Conservation (phyloP, 2,113 vertebrate species). For the Holacanthus passer region DNA sequence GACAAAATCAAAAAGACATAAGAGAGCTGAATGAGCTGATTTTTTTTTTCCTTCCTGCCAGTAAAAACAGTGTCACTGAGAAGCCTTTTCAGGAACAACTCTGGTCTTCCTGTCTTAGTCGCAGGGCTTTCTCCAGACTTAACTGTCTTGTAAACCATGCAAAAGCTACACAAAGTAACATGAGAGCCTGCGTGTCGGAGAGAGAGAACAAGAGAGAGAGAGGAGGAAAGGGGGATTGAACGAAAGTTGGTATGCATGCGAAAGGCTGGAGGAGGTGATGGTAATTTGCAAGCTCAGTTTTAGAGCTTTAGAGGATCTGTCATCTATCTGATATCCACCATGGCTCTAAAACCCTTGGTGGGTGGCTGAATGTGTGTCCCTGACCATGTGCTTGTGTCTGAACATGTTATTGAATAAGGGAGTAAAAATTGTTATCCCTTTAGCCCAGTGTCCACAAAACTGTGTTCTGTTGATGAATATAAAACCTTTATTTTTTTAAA, state of each 20-base stretch:
- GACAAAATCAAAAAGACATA: background rate
- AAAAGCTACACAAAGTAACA: slow-evolving; percentile 71
- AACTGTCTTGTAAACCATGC: slow-evolving; percentile 77
- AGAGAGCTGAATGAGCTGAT: background rate
- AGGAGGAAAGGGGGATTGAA: slow-evolving; percentile 54
- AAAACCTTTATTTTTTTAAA: background rate
- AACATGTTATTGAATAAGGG: slow-evolving; percentile 13
- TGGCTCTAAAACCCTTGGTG: slow-evolving; percentile 68
- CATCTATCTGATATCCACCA: slow-evolving; percentile 81
- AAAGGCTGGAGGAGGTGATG: slow-evolving; percentile 77
- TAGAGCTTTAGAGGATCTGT: slow-evolving; percentile 83
- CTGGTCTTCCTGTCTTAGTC: slow-evolving; percentile 69
- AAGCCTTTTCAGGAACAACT: slow-evolving; percentile 59
- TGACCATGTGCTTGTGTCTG: slow-evolving; percentile 18
- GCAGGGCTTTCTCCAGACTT: slow-evolving; percentile 71
- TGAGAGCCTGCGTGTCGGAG: slow-evolving; percentile 60
- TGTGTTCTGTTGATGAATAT: background rate
- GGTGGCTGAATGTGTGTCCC: slow-evolving; percentile 55
- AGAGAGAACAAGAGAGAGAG: slow-evolving; percentile 31
- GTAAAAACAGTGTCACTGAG: slow-evolving; percentile 61
- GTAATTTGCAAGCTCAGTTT: slow-evolving; percentile 84
- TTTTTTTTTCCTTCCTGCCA: slow-evolving; percentile 28
- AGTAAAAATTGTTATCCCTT: background rate
- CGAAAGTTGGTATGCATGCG: slow-evolving; percentile 61
- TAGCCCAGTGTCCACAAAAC: background rate